Conservation (phyloP, 1,140 invertebrate species). For the Bombus pyrosoma region DNA sequence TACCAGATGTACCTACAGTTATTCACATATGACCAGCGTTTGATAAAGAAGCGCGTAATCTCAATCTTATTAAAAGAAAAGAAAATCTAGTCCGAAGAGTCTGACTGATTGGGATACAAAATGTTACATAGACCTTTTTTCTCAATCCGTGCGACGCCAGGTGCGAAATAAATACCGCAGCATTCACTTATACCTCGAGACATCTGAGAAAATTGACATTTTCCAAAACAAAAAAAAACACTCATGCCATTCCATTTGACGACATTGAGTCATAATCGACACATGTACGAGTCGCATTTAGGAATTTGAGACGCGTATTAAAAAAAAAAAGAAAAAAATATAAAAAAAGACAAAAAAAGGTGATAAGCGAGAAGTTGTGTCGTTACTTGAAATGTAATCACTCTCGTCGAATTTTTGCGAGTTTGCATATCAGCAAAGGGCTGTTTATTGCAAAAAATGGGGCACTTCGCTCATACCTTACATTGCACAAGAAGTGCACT, state of each 20-base stretch:
- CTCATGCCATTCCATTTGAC: slow-evolving; percentile 69
- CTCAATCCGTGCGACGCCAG: slow-evolving; percentile 46
- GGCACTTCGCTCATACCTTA: slow-evolving; percentile 23
- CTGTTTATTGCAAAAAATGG: slow-evolving; percentile 1
- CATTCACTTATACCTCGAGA: slow-evolving; percentile 48
- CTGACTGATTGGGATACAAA: slow-evolving; percentile 63
- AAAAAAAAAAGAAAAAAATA: neutral
- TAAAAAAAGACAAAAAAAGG: neutral
- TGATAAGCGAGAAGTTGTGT: slow-evolving; percentile 14
- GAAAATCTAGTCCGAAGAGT: slow-evolving; percentile 75
- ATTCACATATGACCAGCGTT: slow-evolving; percentile 65
- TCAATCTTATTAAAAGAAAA: slow-evolving; percentile 57
- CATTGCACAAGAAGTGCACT: slow-evolving; percentile 47
- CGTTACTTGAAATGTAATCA: slow-evolving; percentile 45
- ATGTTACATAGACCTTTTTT: slow-evolving; percentile 59
- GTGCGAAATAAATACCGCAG: slow-evolving; percentile 32
- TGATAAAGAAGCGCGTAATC: slow-evolving; percentile 64
- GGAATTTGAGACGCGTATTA: slow-evolving; percentile 26
- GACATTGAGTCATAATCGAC: slow-evolving; percentile 53
- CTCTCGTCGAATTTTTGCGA: slow-evolving; percentile 46
- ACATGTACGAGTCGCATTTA: slow-evolving; percentile 45
- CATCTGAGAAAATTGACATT: slow-evolving; percentile 50
- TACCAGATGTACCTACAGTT: slow-evolving; percentile 64
- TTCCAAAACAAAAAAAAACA: slow-evolving; percentile 33
- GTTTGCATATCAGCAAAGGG: slow-evolving; percentile 51